A percentile compares a stretch with the other conserved stretches of the same genome.
phyloP scores from a whole-genome alignment of 2,888 invertebrate genomes.

The Idaea aversata region DNA sequence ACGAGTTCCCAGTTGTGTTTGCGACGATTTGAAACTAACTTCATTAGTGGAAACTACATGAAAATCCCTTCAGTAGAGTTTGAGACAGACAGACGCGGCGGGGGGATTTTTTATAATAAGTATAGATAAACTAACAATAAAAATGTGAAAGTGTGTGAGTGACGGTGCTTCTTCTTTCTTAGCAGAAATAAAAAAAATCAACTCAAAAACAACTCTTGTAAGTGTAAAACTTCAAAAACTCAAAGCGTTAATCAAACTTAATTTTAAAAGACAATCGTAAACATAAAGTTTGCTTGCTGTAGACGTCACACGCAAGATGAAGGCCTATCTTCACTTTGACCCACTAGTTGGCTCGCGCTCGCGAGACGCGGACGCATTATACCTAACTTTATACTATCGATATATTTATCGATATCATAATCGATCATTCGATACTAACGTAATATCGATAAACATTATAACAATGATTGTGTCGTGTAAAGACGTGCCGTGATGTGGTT shows the following conservation, averaged over 20 bases:
- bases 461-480: background rate
- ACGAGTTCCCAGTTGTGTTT: too few species aligned
- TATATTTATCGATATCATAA: background rate
- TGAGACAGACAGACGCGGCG: too few species aligned
- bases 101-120: too few species aligned
- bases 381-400: constrained; percentile 11
- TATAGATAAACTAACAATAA: too few species aligned
- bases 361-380: background rate
- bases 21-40: too few species aligned
- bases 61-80: too few species aligned
- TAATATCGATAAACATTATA: background rate
- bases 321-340: constrained; percentile 24
- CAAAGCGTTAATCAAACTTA: background rate
- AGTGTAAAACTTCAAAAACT: background rate
- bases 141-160: too few species aligned
- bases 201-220: too few species aligned
- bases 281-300: background rate
- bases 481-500: constrained; percentile 38
- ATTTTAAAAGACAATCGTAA: background rate
- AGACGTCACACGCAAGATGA: constrained; percentile 3
- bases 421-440: background rate
- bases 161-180: too few species aligned
- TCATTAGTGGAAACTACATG: too few species aligned
- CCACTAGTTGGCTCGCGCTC: background rate
- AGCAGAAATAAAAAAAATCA: too few species aligned